A percentile compares a stretch with the other conserved stretches of the same genome.
phyloP scores from a whole-genome alignment of 2,888 invertebrate species.

The Macaria notata region DNA sequence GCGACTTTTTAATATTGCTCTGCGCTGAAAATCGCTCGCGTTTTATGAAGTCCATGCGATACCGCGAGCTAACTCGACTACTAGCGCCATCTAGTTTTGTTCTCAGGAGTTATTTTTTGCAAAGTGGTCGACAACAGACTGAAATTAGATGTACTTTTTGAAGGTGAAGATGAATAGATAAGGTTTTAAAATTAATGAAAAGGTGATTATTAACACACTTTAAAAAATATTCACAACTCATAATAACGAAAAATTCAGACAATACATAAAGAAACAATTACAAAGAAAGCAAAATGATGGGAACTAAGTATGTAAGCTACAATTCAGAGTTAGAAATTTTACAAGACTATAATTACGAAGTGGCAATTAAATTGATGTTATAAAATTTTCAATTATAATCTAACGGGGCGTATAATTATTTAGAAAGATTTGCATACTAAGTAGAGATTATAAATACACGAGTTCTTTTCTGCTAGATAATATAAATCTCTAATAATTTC shows the following conservation, averaged over 20 bases:
- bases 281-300: constrained; percentile 32
- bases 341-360: constrained; percentile 25
- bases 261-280: constrained; percentile 7
- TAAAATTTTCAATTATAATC: constrained; percentile 31
- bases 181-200: no score
- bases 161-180: no score
- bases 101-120: no score
- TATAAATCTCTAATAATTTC: no score
- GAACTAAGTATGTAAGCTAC: constrained; percentile 25
- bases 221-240: no score
- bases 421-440: constrained; percentile 13
- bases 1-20: no score
- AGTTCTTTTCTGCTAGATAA: constrained; percentile 3
- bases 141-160: no score
- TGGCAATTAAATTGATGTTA: constrained; percentile 31
- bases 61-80: constrained; percentile 32
- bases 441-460: constrained; percentile 14
- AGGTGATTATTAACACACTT: no score
- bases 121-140: no score
- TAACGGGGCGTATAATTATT: constrained; percentile 11
- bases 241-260: no score
- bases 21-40: no score
- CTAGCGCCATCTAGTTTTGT: constrained; percentile 47
- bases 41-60: no score
- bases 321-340: constrained; percentile 26